These are phyloP conservation scores for Pocillopora meandrina DNA, from an alignment of 92 coral and sea anemone genomes.

Conservation along the genomic window DNA sequence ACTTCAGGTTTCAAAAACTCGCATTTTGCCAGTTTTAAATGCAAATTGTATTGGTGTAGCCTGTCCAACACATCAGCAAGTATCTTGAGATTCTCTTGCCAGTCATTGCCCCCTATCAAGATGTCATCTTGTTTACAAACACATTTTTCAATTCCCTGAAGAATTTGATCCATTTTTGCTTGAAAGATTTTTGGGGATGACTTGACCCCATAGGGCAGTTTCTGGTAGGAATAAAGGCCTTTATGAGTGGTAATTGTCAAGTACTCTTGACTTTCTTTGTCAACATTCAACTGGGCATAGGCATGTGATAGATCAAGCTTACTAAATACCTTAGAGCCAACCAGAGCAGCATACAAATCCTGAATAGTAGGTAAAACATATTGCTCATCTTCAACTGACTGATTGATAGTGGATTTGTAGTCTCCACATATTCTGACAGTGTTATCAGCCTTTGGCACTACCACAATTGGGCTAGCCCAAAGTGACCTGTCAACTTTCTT, in stretches of 20 bases:
- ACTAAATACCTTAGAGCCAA: not conserved
- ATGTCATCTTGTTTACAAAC: no score
- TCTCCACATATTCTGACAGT: conserved; percentile 61
- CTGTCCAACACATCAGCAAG: no score
- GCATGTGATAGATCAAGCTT: conserved; percentile 35
- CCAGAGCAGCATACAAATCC: conserved; percentile 49
- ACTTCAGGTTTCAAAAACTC: conserved; percentile 56
- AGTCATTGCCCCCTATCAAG: no score
- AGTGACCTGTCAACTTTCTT: conserved; percentile 43
- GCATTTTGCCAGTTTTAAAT: no score
- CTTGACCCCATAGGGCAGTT: conserved; percentile 32
- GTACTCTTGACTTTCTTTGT: conserved; percentile 11
- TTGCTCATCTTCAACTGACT: conserved; percentile 32
- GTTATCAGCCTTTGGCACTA: conserved; percentile 55
- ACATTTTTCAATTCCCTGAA: no score
- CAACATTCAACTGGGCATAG: conserved; percentile 38
- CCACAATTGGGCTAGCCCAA: conserved; percentile 58
- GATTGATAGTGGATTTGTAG: conserved; percentile 48
- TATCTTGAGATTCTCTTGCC: no score
- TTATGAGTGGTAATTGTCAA: conserved; percentile 66
- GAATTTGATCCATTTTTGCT: conserved; percentile 31
- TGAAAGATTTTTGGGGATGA: conserved; percentile 52
- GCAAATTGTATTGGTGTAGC: no score
- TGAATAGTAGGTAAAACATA: conserved; percentile 54
- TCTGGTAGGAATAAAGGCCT: conserved; percentile 54